Base-by-base conservation (phyloP, 2,888 invertebrate species). In the Hoplodrina ambigua region DNA sequence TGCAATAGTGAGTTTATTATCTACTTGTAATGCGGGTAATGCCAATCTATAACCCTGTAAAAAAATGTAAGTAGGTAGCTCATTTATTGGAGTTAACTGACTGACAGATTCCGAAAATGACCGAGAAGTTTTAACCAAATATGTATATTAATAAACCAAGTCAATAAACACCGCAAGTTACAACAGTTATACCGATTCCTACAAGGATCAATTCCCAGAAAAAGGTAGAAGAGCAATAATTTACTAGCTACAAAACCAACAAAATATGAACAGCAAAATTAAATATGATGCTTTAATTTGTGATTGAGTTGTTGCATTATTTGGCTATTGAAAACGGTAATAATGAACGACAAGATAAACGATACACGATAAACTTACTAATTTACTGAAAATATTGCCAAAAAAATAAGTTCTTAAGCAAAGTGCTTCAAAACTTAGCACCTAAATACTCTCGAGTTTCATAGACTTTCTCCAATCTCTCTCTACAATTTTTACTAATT, bases 341-440 rank as follows among this genome's bases (percentile, higher is more conserved):
- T 4, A 10, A 20, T 49, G 41, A 1, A 70, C 25, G 25, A 25
- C 25, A 25, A 25, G 25, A 25, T 25, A 25, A 25, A 25, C 25
- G 25, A 25, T 25, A 25, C 25, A 25, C 25, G 25, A 25, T 25
- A 25, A 2, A 25, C 25, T 1, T 25, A 66, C 20, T 0, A 50
- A 25, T 7, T 19, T 4, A 55, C 2, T 19, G 33, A 13, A 6
- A 25, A 6, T 20, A 65, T 41, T 30, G 1, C 20, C 17, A 15
- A 55, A 70, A 54, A 44, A 41, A 74, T 2, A 49, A 41, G 10
- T 55, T 69, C 8, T 20, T 33, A 7, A 5, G 33, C 33, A 33
- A 7, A 33, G 1, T 25, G 25, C 25, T 25, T 25, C 25, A 25
- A 25, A 25, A 25, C 25, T 25, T 25, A 25, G 25, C 25, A 25